Percentiles rank a stretch among this genome's conserved stretches.
Conservation (phyloP, 2,797 vertebrate genomes). For the Sebastes goodei region DNA sequence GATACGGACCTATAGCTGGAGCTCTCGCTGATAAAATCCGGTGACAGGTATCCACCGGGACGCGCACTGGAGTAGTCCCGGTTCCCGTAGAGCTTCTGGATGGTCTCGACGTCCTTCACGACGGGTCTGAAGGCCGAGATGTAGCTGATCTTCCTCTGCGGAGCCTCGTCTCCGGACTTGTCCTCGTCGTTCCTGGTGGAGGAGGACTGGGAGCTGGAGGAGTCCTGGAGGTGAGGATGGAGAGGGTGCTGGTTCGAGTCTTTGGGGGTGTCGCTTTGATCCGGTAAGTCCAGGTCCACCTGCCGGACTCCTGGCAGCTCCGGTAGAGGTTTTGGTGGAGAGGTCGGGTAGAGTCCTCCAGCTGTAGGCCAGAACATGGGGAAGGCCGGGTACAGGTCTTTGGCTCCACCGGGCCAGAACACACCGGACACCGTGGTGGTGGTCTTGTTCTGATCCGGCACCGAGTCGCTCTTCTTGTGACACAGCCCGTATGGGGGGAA, state of each 20-base stretch:
- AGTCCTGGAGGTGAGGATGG: slow-evolving; percentile 59
- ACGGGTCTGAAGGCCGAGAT: slow-evolving; percentile 96
- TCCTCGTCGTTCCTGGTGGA: slow-evolving; percentile 80
- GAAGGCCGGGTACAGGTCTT: slow-evolving; percentile 90
- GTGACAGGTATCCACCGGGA: slow-evolving; percentile 89
- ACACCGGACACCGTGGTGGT: slow-evolving; percentile 78
- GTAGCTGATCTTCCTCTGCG: slow-evolving; percentile 88
- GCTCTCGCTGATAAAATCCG: slow-evolving; percentile 94
- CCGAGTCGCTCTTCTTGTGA: slow-evolving; percentile 90
- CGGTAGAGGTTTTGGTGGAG: slow-evolving; percentile 84
- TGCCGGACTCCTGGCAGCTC: slow-evolving; percentile 77
- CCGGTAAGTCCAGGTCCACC: slow-evolving; percentile 76
- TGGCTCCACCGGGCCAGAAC: slow-evolving; percentile 88
- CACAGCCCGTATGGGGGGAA: slow-evolving; percentile 94
- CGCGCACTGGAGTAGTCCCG: slow-evolving; percentile 86
- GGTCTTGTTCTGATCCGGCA: slow-evolving; percentile 78
- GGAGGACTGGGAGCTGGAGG: slow-evolving; percentile 79
- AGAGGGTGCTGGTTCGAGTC: slow-evolving; percentile 63
- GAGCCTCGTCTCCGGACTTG: slow-evolving; percentile 82
- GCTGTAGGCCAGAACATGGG: slow-evolving; percentile 95
- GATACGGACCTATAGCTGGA: slow-evolving; percentile 93
- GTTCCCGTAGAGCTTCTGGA: slow-evolving; percentile 95
- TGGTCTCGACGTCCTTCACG: slow-evolving; percentile 93
- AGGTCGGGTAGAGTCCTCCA: slow-evolving; percentile 88
- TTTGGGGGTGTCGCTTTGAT: slow-evolving; percentile 84